A percentile compares a stretch with the other conserved stretches of the same genome.
Evolutionary conservation across 2,113 vertebrate genomes (phyloP).

Genomic region (Platichthys stellatus): DNA sequence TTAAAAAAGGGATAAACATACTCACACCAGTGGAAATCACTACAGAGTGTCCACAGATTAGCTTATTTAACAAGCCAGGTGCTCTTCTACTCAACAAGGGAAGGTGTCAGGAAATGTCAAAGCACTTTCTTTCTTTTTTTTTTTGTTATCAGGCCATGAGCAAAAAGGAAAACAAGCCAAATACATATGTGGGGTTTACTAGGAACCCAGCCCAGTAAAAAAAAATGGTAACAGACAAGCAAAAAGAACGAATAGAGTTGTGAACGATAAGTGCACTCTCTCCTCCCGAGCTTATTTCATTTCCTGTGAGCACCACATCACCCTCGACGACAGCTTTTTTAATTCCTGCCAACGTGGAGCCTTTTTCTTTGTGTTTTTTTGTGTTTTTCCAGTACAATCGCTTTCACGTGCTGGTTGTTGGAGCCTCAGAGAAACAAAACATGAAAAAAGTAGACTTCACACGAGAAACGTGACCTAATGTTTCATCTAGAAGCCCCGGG

Average conservation of each 20-base stretch:
- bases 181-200: slow-evolving; percentile 64
- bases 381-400: slow-evolving; percentile 34
- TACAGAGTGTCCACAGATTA: slow-evolving; percentile 52
- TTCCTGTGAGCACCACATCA: slow-evolving; percentile 59
- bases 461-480: slow-evolving; percentile 46
- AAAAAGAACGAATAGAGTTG: slow-evolving; percentile 23
- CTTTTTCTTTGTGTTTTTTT: slow-evolving; percentile 24
- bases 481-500: slow-evolving; percentile 51
- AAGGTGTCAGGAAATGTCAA: slow-evolving; percentile 42
- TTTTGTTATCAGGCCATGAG: slow-evolving; percentile 27
- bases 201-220: slow-evolving; percentile 82
- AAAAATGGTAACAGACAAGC: slow-evolving; percentile 42
- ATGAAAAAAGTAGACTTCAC: slow-evolving; percentile 34
- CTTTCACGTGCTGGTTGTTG: slow-evolving; percentile 43
- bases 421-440: slow-evolving; percentile 29
- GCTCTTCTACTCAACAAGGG: slow-evolving; percentile 41
- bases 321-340: slow-evolving; percentile 33
- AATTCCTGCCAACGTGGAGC: slow-evolving; percentile 15
- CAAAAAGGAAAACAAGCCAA: slow-evolving; percentile 43
- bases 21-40: slow-evolving; percentile 39
- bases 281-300: slow-evolving; percentile 42
- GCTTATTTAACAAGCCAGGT: slow-evolving; percentile 72
- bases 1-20: slow-evolving; percentile 20
- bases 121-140: slow-evolving; percentile 14
- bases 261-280: slow-evolving; percentile 61